Percentiles rank a stretch among this genome's conserved stretches.
Evolutionary conservation across 2,113 vertebrate genomes (phyloP).

Genomic region (Cottus gobio): DNA sequence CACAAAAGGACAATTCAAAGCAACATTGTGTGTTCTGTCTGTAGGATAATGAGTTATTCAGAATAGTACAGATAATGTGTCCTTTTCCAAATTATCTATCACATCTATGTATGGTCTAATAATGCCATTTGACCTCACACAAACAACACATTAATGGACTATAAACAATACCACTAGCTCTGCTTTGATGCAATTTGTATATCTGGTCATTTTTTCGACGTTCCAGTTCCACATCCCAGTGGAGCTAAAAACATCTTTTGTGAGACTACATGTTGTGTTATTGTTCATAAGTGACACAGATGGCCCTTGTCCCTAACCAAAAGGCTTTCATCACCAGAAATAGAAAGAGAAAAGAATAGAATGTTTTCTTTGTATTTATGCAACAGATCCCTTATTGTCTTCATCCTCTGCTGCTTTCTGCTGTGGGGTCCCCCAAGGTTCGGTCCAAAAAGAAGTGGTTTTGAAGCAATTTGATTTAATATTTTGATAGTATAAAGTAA

Average conservation of each 20-base stretch:
- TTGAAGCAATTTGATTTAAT: too few species aligned
- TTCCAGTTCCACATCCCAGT: not conserved
- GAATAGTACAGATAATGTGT: constrained; percentile 24
- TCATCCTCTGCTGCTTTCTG: not conserved
- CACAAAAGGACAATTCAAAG: constrained; percentile 65
- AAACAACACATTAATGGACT: not conserved
- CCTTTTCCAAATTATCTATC: not conserved
- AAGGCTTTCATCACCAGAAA: not conserved
- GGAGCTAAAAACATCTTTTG: not conserved
- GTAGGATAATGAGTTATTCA: constrained; percentile 47
- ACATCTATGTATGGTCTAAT: constrained; percentile 7
- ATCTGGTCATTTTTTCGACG: not conserved
- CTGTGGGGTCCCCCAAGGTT: not conserved
- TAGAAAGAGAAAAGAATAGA: not conserved
- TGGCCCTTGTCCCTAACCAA: not conserved
- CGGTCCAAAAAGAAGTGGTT: too few species aligned
- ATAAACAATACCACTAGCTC: constrained; percentile 2
- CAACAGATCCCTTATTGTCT: not conserved
- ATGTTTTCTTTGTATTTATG: not conserved
- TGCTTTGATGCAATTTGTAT: not conserved
- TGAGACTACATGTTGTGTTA: not conserved
- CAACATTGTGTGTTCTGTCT: constrained; percentile 47
- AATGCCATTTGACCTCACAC: not conserved
- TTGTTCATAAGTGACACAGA: not conserved
- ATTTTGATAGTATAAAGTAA: too few species aligned